These are phyloP conservation scores for Microcebus lehilahytsara DNA, from an alignment of 2,113 vertebrate species.

Conservation along the genomic window DNA sequence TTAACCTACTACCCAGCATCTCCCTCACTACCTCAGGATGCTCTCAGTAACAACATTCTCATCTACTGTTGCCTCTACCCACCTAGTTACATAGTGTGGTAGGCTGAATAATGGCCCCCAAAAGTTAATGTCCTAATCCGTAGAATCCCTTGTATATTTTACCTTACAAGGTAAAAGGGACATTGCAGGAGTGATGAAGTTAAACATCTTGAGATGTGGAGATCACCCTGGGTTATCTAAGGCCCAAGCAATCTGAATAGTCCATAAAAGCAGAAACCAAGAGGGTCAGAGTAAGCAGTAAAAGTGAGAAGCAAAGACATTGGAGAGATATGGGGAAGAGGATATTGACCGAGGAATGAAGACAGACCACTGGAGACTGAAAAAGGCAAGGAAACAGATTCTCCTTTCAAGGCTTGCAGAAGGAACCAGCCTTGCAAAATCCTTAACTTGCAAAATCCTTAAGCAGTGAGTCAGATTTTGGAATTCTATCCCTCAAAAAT, in stretches of 20 bases:
- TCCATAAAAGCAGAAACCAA: neutral
- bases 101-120: neutral
- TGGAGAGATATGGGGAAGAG: neutral
- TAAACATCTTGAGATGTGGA: neutral
- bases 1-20: neutral
- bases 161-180: neutral
- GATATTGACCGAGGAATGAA: neutral
- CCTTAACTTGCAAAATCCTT: neutral
- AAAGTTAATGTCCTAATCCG: neutral
- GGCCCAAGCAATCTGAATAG: neutral
- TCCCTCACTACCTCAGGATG: neutral
- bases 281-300: neutral
- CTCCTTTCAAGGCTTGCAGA: neutral
- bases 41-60: neutral
- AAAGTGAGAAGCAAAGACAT: neutral
- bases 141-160: neutral
- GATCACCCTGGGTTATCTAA: neutral
- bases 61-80: neutral
- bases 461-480: neutral
- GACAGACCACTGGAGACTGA: neutral
- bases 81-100: neutral
- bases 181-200: neutral
- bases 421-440: neutral
- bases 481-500: neutral
- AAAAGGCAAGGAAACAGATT: neutral